These are phyloP conservation scores for Meliscaeva auricollis DNA, from an alignment of 2,888 invertebrate genomes.

Conservation along the genomic window DNA sequence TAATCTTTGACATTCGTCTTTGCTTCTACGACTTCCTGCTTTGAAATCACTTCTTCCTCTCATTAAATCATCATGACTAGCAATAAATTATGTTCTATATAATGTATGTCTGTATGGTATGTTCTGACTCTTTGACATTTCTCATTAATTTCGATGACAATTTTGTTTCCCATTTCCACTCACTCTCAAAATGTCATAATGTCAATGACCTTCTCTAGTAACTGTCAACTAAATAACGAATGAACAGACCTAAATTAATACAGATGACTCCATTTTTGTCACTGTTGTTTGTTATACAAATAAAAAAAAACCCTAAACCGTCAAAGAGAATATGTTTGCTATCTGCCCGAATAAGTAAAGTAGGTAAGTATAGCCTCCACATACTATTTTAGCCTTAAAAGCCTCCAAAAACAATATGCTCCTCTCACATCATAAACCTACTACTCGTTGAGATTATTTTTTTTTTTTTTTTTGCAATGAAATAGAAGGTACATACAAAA, in stretches of 20 bases:
- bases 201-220: background rate
- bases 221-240: background rate
- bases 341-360: background rate
- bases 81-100: slow-evolving; percentile 6
- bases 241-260: background rate
- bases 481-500: background rate
- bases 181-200: background rate
- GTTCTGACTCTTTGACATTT: too few relatives aligned
- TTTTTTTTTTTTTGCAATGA: background rate
- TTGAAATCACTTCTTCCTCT: slow-evolving; percentile 18
- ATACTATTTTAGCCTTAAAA: background rate
- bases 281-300: background rate
- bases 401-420: slow-evolving; percentile 5
- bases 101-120: background rate
- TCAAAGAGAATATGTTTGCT: background rate
- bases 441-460: background rate
- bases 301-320: background rate
- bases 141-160: slow-evolving; percentile 20
- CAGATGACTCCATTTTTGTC: background rate
- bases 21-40: background rate
- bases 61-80: slow-evolving; percentile 16
- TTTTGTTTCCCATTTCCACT: background rate
- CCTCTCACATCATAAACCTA: slow-evolving; percentile 15
- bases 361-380: background rate
- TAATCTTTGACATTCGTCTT: slow-evolving; percentile 34